A percentile compares a stretch with the other conserved stretches of the same genome.
phyloP scores from a whole-genome alignment of 2,888 invertebrate genomes.

The Bombylius major region DNA sequence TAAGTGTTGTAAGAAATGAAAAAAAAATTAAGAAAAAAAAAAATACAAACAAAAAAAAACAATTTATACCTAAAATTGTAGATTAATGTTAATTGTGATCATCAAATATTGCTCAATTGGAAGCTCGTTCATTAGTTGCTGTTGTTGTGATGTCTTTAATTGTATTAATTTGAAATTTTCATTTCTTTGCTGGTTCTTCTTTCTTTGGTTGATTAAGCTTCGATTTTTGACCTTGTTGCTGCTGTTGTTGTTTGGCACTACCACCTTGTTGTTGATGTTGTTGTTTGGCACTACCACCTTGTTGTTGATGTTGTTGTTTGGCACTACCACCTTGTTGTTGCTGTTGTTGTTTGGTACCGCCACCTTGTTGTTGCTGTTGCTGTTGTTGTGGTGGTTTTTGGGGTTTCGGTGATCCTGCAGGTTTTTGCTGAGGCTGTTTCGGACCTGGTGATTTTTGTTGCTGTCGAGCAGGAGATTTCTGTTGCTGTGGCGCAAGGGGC shows the following conservation, averaged over 20 bases:
- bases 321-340: constrained; percentile 2
- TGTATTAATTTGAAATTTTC: neutral
- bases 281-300: constrained; percentile 8
- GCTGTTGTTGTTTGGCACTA: constrained; percentile 14
- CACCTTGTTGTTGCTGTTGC: too few relatives aligned
- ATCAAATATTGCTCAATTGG: neutral
- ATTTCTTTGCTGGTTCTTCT: neutral
- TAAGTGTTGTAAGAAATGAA: too few relatives aligned
- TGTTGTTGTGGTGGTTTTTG: constrained; percentile 7
- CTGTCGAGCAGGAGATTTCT: neutral
- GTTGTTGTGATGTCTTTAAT: too few relatives aligned
- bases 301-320: constrained; percentile 13
- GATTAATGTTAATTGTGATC: neutral
- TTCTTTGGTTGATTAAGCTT: constrained; percentile 11
- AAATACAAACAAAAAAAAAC: neutral
- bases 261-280: constrained; percentile 10
- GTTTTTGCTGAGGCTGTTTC: neutral
- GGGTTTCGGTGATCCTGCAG: neutral
- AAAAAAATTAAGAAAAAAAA: too few relatives aligned
- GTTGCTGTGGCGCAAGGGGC: neutral
- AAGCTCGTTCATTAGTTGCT: neutral
- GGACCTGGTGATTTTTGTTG: too few relatives aligned
- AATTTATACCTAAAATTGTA: neutral
- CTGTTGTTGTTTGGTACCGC: constrained; percentile 2
- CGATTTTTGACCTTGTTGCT: constrained; percentile 11